Base-by-base conservation (phyloP, 2,888 invertebrate genomes). In the Pandemis cinnamomeana region DNA sequence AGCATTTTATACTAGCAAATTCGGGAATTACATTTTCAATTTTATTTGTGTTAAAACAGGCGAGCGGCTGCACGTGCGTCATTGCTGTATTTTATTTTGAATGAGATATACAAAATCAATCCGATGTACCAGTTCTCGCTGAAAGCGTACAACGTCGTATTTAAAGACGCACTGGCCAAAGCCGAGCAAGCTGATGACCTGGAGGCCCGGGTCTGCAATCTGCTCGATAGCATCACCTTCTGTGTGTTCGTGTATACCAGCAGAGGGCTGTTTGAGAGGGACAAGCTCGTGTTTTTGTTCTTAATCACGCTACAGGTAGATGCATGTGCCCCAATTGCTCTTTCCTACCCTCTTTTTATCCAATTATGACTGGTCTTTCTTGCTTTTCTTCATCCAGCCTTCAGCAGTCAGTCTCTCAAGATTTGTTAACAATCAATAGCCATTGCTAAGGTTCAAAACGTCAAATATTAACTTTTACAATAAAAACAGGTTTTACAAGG, bases 41-140 rank as follows among this genome's bases (percentile, higher is more conserved):
- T 42, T 67, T 20, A 63, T 53, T 53, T 10, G 66, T 53, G 71
- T 72, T 67, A 63, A 60, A 75, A n/a, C 84, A 95, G 96, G 77
- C 96, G 97, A 7, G 98, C 98, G 0, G 98, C 99, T 0, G 95
- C 96, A 0, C 92, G 99, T 76, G 98, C 98, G 0, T 98, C 99
- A 0, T 95, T 99, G 0, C 94, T 99, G 0, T 99, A 99, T 89
- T 99, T 99, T 87, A 98, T 99, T 77, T 93, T 99, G 76, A 99
- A 98, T 85, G 99, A 99, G 83, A 90, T 99, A 67, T 96, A 96
- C 91, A 98, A 98, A 89, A 98, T 99, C 82, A 98, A 99, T 90
- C 97, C 98, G 62, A 98, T 99, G 86, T 99, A 99, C 90, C 98
- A 99, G 89, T 99, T 99, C 92, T 99, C 99, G 0, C 91, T 99